Evolutionary conservation across 2,888 invertebrate genomes (phyloP), one percentile per base, ranked within the genome.

Genomic region (Anoplius nigerrimus): DNA sequence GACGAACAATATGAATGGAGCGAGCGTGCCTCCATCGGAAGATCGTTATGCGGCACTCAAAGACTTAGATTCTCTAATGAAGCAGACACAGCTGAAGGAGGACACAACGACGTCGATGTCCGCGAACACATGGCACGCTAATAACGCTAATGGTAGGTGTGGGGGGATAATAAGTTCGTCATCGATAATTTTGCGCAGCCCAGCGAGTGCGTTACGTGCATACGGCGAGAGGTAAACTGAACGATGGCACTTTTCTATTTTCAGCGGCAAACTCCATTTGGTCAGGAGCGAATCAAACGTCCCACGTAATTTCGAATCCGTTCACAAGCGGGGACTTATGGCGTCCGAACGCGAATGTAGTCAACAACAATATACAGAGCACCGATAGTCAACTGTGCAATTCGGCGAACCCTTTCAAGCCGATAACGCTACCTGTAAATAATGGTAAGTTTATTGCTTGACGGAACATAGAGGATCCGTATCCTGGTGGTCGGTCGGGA

Each of bases 41-140:
- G 98, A 98, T 90, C 94, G 96, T 79, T 98, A 98, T 90, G 98
- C 98, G 76, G 98, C 98, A 59, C 92, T 98, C 69, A 97, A 98
- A 89, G 98, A 98, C 90, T 92, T 98, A 84, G 98, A 98, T 85
- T 91, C 90, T 56, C 85, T 91, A 71, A 92, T 92, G 90, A 91
- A 91, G 68, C 87, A 87, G 69, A 83, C 85, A 16, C 87, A 87
- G 62, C 72, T 88, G 16, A 87, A 87, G 64, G 87, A 88, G 55
- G 87, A 87, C 66, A 76, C 79, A 27, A 61, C 79, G 46, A 65
- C 71, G 48, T 62, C 79, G 34, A 53, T 79, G 52, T 66, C 84
- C 11, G 77, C 81, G 57, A 74, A 78, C 27, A 73, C 85, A 56
- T 88, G 87, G 87, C 84, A 83, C 69, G 66, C 84, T 54, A 83